A percentile compares a stretch with the other conserved stretches of the same genome.
Conservation (phyloP, 2,797 vertebrate species). For the Hippocampus kuda region DNA sequence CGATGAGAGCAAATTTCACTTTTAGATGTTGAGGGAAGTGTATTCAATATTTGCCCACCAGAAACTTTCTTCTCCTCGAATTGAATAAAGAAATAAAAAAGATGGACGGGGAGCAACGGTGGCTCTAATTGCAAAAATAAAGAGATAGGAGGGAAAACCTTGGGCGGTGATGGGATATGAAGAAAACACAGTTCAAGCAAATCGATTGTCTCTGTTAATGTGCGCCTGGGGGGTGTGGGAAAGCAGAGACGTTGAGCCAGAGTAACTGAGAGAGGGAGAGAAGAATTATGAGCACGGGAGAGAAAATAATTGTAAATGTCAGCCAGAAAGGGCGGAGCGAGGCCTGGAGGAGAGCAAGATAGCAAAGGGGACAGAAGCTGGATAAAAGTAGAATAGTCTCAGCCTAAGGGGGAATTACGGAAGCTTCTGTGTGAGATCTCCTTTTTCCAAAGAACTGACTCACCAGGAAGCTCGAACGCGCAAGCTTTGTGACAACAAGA, state of each 20-base stretch:
- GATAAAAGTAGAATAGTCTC: neutral
- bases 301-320: conserved; percentile 10
- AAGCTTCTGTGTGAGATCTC: neutral
- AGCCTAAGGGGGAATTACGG: neutral
- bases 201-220: conserved; percentile 38
- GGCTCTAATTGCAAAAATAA: neutral
- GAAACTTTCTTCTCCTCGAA: no score
- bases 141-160: conserved; percentile 20
- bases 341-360: neutral
- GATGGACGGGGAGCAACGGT: neutral
- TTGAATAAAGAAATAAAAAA: neutral
- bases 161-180: conserved; percentile 12
- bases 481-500: neutral
- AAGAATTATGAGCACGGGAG: conserved; percentile 9
- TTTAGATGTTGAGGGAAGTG: neutral
- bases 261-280: neutral
- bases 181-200: conserved; percentile 20
- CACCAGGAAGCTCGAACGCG: neutral
- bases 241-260: conserved; percentile 6
- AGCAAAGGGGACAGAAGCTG: neutral
- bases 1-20: neutral
- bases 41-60: no score
- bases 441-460: neutral
- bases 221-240: conserved; percentile 22
- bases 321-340: conserved; percentile 5